These are phyloP conservation scores for Pimephales promelas DNA, from an alignment of 2,113 vertebrate genomes.

Conservation along the genomic window DNA sequence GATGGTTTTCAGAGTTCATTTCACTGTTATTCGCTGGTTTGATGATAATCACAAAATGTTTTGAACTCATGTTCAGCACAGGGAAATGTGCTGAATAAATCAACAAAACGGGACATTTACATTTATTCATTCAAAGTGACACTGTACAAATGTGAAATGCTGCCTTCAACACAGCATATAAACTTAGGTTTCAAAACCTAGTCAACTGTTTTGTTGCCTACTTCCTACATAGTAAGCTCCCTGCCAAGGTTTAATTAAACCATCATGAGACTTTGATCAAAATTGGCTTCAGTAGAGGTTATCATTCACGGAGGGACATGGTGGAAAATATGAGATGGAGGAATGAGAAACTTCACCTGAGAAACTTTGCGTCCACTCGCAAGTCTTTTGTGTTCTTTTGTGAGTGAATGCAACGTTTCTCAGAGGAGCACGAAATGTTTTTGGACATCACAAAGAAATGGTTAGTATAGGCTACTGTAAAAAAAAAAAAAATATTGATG, in stretches of 20 bases:
- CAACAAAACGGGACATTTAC: not conserved
- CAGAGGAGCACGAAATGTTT: no score
- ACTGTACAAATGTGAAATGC: not conserved
- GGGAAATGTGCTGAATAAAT: slow-evolving; percentile 25
- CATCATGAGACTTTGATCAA: not conserved
- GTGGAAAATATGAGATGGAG: no score
- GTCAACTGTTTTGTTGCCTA: not conserved
- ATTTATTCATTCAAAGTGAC: not conserved
- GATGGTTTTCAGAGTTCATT: slow-evolving; percentile 30
- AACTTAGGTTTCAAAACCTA: not conserved
- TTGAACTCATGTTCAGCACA: not conserved
- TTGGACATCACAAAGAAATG: not conserved
- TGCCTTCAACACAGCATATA: not conserved
- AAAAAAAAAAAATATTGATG: no score
- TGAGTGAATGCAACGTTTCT: no score
- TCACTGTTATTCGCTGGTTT: slow-evolving; percentile 9
- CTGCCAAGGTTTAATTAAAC: not conserved
- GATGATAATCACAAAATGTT: slow-evolving; percentile 27
- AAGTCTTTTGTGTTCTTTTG: no score
- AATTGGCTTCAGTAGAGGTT: not conserved
- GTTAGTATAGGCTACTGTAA: no score
- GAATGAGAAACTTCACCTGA: no score
- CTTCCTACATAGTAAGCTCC: not conserved
- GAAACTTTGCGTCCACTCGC: no score
- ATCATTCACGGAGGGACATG: not conserved